Evolutionary conservation across 2,888 invertebrate species (phyloP).

Genomic region (Oeneis ivallda): DNA sequence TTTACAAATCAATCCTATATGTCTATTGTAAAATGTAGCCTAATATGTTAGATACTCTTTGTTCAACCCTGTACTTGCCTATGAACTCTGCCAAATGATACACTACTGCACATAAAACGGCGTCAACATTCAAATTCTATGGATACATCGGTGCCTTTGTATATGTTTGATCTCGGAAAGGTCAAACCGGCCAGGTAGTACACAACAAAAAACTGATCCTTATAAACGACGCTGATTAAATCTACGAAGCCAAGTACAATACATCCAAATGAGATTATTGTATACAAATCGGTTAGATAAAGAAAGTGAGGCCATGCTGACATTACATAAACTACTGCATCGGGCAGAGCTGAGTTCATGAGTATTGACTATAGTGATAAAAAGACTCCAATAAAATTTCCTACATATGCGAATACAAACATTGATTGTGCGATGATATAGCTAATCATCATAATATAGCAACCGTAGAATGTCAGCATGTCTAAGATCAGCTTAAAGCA

Average conservation of each 20-base stretch:
- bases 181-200: constrained; percentile 27
- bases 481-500: neutral
- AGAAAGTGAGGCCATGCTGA: constrained; percentile 59
- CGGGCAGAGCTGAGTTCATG: neutral
- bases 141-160: constrained; percentile 9
- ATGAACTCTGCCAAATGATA: neutral
- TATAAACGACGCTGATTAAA: constrained; percentile 50
- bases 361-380: too few species aligned
- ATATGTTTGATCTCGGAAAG: constrained; percentile 25
- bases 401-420: neutral
- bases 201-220: constrained; percentile 53
- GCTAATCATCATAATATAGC: neutral
- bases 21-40: too few species aligned
- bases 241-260: constrained; percentile 31
- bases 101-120: neutral
- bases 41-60: too few species aligned
- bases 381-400: neutral
- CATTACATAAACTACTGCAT: neutral
- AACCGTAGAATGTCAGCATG: neutral
- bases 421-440: neutral
- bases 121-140: constrained; percentile 11
- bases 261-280: constrained; percentile 27
- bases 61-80: neutral
- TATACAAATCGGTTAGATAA: constrained; percentile 60
- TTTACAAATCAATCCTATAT: too few species aligned